Base-by-base conservation (phyloP, 2,888 invertebrate genomes). In the Drosophila yooni region DNA sequence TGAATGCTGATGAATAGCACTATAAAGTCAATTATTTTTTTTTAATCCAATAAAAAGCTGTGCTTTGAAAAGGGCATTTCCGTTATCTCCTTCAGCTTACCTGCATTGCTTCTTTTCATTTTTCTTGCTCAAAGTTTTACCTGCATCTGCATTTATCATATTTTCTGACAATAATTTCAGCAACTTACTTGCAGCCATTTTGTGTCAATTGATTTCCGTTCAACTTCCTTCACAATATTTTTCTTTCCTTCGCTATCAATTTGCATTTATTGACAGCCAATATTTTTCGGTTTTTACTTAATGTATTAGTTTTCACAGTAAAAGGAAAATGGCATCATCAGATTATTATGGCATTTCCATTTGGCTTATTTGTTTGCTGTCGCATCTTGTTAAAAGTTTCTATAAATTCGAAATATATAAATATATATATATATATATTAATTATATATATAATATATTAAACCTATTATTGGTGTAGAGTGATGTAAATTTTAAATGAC, bases 241-340 rank as follows among this genome's bases (percentile, higher is more conserved):
- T 70, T 57, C 25, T 43, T 40, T n/a, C 38, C 50, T 70, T 59
- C 65, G 74, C 69, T 74, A 88, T 86, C 83, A 72, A 84, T 86
- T 76, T 73, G 54, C 87, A 86, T 86, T 79, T 83, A 71, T 86
- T 83, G 81, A 73, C 84, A 78, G 74, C 67, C 63, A 83, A 65
- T 72, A 74, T 60, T 74, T 53, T 21, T 38, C 33, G 7, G 25
- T 59, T 43, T 43, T n/a, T 51, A 31, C 25, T 34, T 58, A 29
- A 53, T 46, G 38, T 25, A 29, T n/a, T 57, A 40, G 40, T 29
- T 40, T 38, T 40, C 29, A 40, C 21, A 15, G 6, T 3, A 25
- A 40, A 48, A 25, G 25, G 34, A n/a, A 52, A 48, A 54, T n/a
- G 18, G 21, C 38, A 58, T 21, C 43, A 29, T 25, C 51, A 46